phyloP scores from a whole-genome alignment of 2,113 vertebrate species.

The Ahaetulla prasina region DNA sequence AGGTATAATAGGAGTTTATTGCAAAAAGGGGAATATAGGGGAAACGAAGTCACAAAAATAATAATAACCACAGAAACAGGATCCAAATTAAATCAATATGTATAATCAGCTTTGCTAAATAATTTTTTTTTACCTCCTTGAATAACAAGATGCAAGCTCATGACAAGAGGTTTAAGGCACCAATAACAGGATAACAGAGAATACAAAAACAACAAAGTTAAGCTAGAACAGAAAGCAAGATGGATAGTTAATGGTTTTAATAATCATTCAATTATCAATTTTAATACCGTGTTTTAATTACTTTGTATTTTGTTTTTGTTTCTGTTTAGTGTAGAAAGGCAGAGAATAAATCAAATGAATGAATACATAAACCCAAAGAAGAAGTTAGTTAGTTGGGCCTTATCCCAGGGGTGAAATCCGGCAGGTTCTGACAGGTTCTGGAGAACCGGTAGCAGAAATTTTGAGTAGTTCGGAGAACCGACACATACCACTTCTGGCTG shows the following conservation, averaged over 20 bases:
- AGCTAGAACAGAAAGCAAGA: background rate
- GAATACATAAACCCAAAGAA: background rate
- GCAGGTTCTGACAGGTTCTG: too few species aligned
- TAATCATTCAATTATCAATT: background rate
- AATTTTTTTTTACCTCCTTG: background rate
- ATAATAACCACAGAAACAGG: background rate
- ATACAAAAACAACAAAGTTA: background rate
- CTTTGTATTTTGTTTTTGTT: background rate
- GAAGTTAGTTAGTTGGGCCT: background rate
- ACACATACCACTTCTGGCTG: too few species aligned
- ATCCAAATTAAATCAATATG: background rate
- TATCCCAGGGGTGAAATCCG: too few species aligned
- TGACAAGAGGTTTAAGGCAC: background rate
- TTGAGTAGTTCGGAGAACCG: too few species aligned
- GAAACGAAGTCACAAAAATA: background rate
- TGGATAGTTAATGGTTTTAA: background rate
- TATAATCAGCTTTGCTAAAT: background rate
- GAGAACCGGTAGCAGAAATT: too few species aligned
- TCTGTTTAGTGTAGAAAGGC: background rate
- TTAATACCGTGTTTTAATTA: background rate
- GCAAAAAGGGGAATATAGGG: background rate
- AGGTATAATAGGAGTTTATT: background rate
- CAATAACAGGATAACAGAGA: background rate
- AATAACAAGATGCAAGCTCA: background rate
- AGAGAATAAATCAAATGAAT: background rate